Conservation (phyloP, 2,888 invertebrate genomes). For the Drosophila cyrtoloma region DNA sequence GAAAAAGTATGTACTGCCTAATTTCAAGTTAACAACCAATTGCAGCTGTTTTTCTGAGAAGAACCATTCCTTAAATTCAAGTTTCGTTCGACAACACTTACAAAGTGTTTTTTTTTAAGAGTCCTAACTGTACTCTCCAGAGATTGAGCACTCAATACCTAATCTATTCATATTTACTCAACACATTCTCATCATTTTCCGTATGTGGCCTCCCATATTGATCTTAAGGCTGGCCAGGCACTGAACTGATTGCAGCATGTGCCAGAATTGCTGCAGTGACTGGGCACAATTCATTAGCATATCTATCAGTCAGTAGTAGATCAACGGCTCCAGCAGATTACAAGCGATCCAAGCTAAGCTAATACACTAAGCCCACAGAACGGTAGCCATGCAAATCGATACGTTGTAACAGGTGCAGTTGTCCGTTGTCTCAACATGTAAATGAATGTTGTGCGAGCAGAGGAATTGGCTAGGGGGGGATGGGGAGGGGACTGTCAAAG, state of each 20-base stretch:
- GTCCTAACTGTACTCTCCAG: not conserved
- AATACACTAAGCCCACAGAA: conserved; percentile 31
- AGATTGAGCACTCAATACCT: not conserved
- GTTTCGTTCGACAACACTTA: not conserved
- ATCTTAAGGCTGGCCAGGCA: conserved; percentile 26
- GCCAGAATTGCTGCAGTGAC: conserved; percentile 34
- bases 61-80: not conserved
- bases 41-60: not conserved
- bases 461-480: not conserved
- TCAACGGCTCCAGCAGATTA: conserved; percentile 32
- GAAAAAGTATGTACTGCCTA: not conserved
- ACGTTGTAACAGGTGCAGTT: conserved; percentile 72
- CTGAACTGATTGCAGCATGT: conserved; percentile 53
- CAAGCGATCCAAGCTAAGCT: conserved; percentile 29
- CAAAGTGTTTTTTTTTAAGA: not conserved
- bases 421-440: conserved; percentile 58
- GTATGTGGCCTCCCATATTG: conserved; percentile 21
- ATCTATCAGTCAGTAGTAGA: conserved; percentile 53
- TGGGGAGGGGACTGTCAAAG: not conserved
- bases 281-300: conserved; percentile 56
- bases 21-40: not conserved
- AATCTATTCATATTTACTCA: conserved; percentile 24
- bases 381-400: conserved; percentile 67
- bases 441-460: conserved; percentile 1
- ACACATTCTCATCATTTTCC: conserved; percentile 15